A percentile compares a stretch with the other conserved stretches of the same genome.
Conservation (phyloP, 2,797 vertebrate species). For the Falco columbarius region DNA sequence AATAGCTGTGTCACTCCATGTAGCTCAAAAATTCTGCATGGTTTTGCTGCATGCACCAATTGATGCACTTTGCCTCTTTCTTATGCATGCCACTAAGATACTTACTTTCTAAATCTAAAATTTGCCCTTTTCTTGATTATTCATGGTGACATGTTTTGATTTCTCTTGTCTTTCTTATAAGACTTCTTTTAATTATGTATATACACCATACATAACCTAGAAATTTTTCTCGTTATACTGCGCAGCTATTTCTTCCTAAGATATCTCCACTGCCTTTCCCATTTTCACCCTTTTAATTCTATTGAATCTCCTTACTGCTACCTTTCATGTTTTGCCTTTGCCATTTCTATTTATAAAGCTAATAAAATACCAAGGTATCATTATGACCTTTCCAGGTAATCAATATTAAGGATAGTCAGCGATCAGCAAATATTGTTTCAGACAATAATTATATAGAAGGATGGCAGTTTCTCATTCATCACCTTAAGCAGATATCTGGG, state of each 20-base stretch:
- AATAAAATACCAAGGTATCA: slow-evolving; percentile 61
- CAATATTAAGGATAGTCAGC: slow-evolving; percentile 64
- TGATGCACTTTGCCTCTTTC: neutral
- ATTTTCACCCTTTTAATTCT: slow-evolving; percentile 18
- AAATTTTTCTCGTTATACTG: neutral
- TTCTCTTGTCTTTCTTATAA: neutral
- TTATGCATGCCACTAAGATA: neutral
- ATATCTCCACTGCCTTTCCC: neutral
- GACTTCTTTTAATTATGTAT: neutral
- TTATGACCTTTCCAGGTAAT: slow-evolving; percentile 67
- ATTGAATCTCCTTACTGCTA: neutral
- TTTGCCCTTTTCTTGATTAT: slow-evolving; percentile 5
- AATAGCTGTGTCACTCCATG: neutral
- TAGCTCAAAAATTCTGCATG: neutral
- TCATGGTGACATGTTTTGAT: neutral
- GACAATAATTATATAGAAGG: slow-evolving; percentile 66
- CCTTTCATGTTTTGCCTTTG: slow-evolving; percentile 5
- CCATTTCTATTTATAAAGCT: slow-evolving; percentile 63
- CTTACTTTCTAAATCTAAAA: neutral
- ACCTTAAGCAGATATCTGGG: slow-evolving; percentile 39
- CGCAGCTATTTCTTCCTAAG: neutral
- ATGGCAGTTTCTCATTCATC: slow-evolving; percentile 69
- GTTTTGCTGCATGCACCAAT: neutral
- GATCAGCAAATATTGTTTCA: slow-evolving; percentile 72
- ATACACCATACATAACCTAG: neutral